phyloP scores from a whole-genome alignment of 2,888 invertebrate species.

The Terebella lapidaria region DNA sequence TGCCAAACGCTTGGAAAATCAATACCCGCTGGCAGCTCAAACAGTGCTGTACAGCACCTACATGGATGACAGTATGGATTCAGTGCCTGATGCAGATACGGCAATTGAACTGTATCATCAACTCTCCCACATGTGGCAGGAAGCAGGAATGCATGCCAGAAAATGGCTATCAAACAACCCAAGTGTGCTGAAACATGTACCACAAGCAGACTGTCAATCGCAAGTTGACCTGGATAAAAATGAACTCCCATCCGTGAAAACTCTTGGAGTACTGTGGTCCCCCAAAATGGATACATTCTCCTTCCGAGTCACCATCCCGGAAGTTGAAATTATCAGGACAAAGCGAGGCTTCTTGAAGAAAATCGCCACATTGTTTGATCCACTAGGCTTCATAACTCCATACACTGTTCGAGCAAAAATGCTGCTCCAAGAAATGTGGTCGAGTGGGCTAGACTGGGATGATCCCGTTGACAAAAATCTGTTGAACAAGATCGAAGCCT shows the following conservation, averaged over 20 bases:
- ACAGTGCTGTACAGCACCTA: too few relatives aligned
- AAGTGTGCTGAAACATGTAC: conserved; percentile 1
- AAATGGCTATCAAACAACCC: conserved; percentile 12
- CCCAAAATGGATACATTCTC: conserved; percentile 6
- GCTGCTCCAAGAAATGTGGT: conserved; percentile 14
- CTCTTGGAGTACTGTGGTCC: conserved; percentile 10
- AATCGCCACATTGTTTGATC: conserved; percentile 7
- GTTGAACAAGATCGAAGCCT: background rate
- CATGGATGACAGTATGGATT: too few relatives aligned
- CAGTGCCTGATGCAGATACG: too few relatives aligned
- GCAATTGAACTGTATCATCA: too few relatives aligned
- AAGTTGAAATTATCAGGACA: background rate
- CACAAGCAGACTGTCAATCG: background rate
- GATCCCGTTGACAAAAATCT: conserved; percentile 1
- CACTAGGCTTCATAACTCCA: conserved; percentile 8
- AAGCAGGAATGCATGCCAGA: conserved; percentile 10
- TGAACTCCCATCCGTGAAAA: conserved; percentile 8
- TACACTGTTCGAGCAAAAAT: conserved; percentile 7
- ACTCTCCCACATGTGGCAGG: too few relatives aligned
- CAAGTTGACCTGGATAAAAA: conserved; percentile 1
- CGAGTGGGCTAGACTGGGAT: conserved; percentile 11
- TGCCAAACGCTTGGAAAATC: too few relatives aligned
- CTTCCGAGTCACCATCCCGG: background rate
- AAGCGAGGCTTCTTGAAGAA: background rate
- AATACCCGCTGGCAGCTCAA: too few relatives aligned